Conservation (phyloP, 2,797 vertebrate species). For the Sebastolobus alascanus region DNA sequence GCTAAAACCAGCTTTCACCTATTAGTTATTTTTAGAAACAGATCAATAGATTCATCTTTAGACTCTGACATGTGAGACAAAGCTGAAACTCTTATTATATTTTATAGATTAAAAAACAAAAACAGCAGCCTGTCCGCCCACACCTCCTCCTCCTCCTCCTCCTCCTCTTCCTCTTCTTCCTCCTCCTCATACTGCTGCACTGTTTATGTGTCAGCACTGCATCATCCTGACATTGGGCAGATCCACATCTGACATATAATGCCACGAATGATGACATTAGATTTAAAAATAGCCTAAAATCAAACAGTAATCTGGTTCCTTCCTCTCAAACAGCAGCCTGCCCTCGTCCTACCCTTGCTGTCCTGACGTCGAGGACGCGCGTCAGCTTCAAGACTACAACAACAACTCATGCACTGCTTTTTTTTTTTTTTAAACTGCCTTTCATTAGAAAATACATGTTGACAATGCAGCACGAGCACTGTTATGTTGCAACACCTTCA, state of each 20-base stretch:
- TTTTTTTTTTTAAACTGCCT: background rate
- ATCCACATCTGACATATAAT: conserved; percentile 17
- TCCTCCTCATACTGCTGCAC: conserved; percentile 26
- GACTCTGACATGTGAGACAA: conserved; percentile 2
- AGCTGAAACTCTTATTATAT: background rate
- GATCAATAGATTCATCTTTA: background rate
- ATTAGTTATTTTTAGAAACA: conserved; percentile 20
- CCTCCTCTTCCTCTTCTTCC: background rate
- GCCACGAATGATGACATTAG: background rate
- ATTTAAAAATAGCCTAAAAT: background rate
- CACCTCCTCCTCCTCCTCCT: background rate
- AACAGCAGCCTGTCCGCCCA: conserved; percentile 8
- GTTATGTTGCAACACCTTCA: background rate
- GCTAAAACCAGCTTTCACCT: background rate
- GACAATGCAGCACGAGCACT: background rate
- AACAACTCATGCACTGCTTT: background rate
- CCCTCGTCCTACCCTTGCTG: conserved; percentile 23
- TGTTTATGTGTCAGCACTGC: conserved; percentile 50
- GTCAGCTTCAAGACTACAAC: conserved; percentile 16
- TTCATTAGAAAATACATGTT: background rate
- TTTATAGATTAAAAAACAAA: conserved; percentile 4
- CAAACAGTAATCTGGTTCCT: background rate
- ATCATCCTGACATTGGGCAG: conserved; percentile 34
- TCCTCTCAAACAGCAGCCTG: conserved; percentile 6
- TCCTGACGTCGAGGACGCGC: conserved; percentile 42